Base-by-base conservation (phyloP, 2,797 vertebrate species). In the Chaunax sp. region DNA sequence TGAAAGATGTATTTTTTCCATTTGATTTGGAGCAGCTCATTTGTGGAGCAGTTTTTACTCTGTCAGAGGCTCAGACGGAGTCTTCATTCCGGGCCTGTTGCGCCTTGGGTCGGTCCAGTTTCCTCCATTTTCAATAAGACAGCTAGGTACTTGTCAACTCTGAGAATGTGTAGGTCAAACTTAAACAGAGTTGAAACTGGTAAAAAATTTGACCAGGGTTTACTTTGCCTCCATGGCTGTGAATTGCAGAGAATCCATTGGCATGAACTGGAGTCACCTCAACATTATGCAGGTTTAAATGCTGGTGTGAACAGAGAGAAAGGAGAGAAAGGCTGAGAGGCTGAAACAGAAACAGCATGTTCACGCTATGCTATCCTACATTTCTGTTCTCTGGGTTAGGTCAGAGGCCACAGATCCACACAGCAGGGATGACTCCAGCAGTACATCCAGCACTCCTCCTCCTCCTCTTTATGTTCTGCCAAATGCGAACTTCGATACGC, bases 351-450 rank as follows among this genome's bases (percentile, higher is more conserved):
- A 28, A 64, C 64, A 40, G n/a, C n/a, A n/a, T n/a, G n/a, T n/a
- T n/a, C n/a, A n/a, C n/a, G n/a, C n/a, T n/a, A n/a, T n/a, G n/a
- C n/a, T n/a, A 53, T 52, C 19, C 51, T 68, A 22, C 19, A 1
- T 50, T 38, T 51, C 23, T 20, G 16, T 40, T n/a, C 14, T 22
- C 13, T 18, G 2, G 12, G 19, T 19, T 4, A 18, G 58, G 37
- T 68, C 58, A 79, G 56, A 75, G 58, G 73, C 4, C 58, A 37
- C 26, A 43, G n/a, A 73, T 35, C 71, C 55, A 26, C 70, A 63
- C 56, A 75, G 60, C 46, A 71, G 47, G 20, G 55, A 10, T 38
- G 66, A 68, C 64, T 57, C 43, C 53, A 51, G 46, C 22, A 46
- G 54, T 57, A 55, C 45, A 51, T 56, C 37, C 49, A 23, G 38